These are phyloP conservation scores for Cantharis lateralis DNA, from an alignment of 2,888 invertebrate species.

Conservation along the genomic window DNA sequence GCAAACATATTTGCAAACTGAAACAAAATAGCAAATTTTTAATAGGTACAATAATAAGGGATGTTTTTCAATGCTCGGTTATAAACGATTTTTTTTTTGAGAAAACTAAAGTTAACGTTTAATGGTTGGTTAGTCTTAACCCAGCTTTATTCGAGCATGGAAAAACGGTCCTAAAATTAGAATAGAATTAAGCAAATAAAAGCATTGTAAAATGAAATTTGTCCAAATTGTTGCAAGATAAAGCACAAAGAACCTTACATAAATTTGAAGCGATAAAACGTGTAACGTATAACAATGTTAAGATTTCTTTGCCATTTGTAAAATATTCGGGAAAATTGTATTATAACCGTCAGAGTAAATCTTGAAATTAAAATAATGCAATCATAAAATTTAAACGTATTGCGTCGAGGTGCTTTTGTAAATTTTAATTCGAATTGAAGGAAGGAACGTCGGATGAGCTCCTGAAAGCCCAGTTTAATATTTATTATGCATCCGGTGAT, in stretches of 20 bases:
- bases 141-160: too few species aligned
- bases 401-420: not conserved
- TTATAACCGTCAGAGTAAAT: not conserved
- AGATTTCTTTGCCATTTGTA: not conserved
- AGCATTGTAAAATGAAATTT: not conserved
- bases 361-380: not conserved
- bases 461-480: not conserved
- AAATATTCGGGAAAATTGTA: not conserved
- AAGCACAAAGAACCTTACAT: not conserved
- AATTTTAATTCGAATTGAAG: not conserved
- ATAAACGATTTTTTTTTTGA: too few species aligned
- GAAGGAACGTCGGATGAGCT: not conserved
- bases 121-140: too few species aligned
- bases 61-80: too few species aligned
- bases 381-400: not conserved
- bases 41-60: too few species aligned
- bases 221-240: not conserved
- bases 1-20: slow-evolving; percentile 83
- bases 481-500: not conserved
- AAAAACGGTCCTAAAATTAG: not conserved
- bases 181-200: not conserved
- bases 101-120: too few species aligned
- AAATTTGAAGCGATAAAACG: not conserved
- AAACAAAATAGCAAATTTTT: slow-evolving; percentile 54
- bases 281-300: not conserved